Evolutionary conservation across 2,113 vertebrate genomes (phyloP), one percentile per base, ranked within the genome.

Genomic region (Neomonachus schauinslandi): DNA sequence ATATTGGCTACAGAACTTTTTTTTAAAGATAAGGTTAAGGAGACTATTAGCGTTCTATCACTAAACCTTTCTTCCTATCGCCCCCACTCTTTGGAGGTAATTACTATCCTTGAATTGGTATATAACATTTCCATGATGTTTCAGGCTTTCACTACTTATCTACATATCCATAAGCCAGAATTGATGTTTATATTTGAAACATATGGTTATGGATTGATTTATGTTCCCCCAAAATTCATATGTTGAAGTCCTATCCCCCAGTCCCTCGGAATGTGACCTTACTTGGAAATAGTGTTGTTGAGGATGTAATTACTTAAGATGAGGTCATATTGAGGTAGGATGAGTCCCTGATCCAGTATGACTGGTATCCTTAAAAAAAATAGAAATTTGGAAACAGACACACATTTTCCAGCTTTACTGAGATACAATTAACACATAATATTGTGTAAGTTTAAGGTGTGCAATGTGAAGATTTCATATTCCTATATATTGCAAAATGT

Each of bases 191-290:
- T 72, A 72, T 67, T 94, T 86, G 71, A 85, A 92, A 92, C 21
- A 92, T 59, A 55, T 18, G n/a, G 22, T 95, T 96, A 86, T 81
- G 24, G 14, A 63, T 89, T 92, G 9, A 85, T 46, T 59, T 96
- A 13, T 67, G 16, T 71, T 21, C 6, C 9, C 51, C 21, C 57
- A 28, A 31, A 91, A 74, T 65, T 87, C 14, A 81, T 57, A 65
- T 26, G 46, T 82, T 57, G 31, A 87, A 82, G 4, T 87, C 89
- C 18, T 46, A 28, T 46, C 24, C 74, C 42, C 42, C 4, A 36
- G 13, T 93, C 74, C 26, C 26, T 91, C 26, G 26, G 14, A 90
- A 81, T 67, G 18, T 72, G 49, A 87, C 26, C 76, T 51, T 79
- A 87, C 28, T 69, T 93, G 42, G 36, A 87, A 93, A 77, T 86